phyloP scores from a whole-genome alignment of 2,797 vertebrate genomes.

The Sebastes aleutianus region DNA sequence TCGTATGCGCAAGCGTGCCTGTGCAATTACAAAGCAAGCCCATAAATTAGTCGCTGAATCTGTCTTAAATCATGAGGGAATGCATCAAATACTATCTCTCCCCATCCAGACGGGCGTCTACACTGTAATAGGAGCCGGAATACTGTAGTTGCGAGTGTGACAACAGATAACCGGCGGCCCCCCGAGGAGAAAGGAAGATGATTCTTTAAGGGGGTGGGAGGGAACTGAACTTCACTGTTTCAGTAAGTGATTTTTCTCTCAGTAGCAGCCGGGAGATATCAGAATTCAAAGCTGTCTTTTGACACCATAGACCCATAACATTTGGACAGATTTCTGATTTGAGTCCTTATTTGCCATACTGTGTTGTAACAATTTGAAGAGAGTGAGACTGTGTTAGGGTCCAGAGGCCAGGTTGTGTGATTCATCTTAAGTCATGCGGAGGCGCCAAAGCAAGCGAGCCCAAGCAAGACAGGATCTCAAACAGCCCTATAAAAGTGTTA shows the following conservation, averaged over 20 bases:
- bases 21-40: constrained; percentile 67
- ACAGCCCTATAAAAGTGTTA: constrained; percentile 15
- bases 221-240: constrained; percentile 32
- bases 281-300: constrained; percentile 14
- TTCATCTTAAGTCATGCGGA: constrained; percentile 63
- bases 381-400: constrained; percentile 23
- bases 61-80: constrained; percentile 70
- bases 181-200: constrained; percentile 36
- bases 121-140: constrained; percentile 37
- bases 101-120: constrained; percentile 30
- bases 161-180: constrained; percentile 54
- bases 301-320: not conserved
- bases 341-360: not conserved
- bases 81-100: constrained; percentile 58
- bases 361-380: not conserved
- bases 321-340: not conserved
- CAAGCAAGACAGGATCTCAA: not conserved
- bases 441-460: constrained; percentile 21
- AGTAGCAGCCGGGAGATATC: constrained; percentile 1
- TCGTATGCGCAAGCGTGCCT: constrained; percentile 49
- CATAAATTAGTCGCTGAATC: constrained; percentile 69
- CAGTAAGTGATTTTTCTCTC: constrained; percentile 29
- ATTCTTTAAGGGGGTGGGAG: constrained; percentile 24
- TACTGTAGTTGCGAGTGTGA: constrained; percentile 45
- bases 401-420: constrained; percentile 49